These are phyloP conservation scores for Prunella strophiata DNA, from an alignment of 2,797 vertebrate genomes.

Conservation along the genomic window DNA sequence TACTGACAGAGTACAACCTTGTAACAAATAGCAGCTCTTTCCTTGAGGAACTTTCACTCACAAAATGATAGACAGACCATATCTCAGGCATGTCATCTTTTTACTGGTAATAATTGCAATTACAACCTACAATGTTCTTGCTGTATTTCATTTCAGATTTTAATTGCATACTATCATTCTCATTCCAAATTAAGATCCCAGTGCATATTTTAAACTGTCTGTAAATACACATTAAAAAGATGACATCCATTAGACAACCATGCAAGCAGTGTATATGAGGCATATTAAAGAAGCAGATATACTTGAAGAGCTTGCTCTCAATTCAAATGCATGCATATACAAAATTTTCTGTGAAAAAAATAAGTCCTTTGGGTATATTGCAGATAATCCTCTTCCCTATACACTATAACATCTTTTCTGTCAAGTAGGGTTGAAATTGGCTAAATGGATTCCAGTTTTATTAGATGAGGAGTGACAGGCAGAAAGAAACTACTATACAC, in stretches of 20 bases:
- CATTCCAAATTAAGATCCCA: constrained; percentile 38
- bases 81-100: constrained; percentile 3
- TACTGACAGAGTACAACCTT: not conserved
- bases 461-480: constrained; percentile 43
- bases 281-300: constrained; percentile 16
- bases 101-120: constrained; percentile 40
- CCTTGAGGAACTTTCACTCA: not conserved
- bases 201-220: constrained; percentile 46
- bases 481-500: not conserved
- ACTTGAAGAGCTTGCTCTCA: not conserved
- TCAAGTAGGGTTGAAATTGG: constrained; percentile 24
- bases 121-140: constrained; percentile 51
- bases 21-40: constrained; percentile 10
- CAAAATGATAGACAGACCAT: constrained; percentile 9
- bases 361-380: not conserved
- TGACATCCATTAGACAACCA: constrained; percentile 17
- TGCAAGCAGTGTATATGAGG: constrained; percentile 4
- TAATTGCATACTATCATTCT: constrained; percentile 60
- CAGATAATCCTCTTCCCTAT: constrained; percentile 22
- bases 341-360: constrained; percentile 21
- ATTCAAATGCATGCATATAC: not conserved
- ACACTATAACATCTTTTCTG: not conserved
- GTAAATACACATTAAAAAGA: constrained; percentile 49
- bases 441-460: constrained; percentile 20
- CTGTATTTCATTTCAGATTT: constrained; percentile 48